These are phyloP conservation scores for Pachliopta kotzebuea DNA, from an alignment of 2,888 invertebrate species.

Conservation along the genomic window DNA sequence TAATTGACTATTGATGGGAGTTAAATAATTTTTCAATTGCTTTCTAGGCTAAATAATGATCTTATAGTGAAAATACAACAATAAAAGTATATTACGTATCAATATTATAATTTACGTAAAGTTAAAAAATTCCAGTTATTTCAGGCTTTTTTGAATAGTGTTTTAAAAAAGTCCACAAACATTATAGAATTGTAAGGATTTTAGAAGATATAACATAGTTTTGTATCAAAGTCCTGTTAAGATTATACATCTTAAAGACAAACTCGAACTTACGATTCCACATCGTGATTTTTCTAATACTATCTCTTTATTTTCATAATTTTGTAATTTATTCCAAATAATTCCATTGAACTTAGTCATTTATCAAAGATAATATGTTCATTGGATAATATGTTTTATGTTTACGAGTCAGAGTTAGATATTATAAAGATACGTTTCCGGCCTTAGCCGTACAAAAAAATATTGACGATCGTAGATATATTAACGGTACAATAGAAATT, in stretches of 20 bases:
- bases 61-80: no score
- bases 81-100: no score
- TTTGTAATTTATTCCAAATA: conserved; percentile 8
- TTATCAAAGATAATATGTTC: neutral
- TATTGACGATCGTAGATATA: conserved; percentile 1
- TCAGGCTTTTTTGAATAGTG: no score
- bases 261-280: neutral
- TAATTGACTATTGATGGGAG: no score
- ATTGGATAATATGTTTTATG: conserved; percentile 3
- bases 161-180: neutral
- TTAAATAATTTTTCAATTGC: no score
- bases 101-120: no score
- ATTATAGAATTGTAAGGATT: no score
- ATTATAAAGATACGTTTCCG: conserved; percentile 5
- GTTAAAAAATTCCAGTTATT: no score
- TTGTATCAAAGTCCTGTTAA: neutral
- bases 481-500: conserved; percentile 14
- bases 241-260: neutral
- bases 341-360: conserved; percentile 8
- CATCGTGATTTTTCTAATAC: conserved; percentile 8
- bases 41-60: no score
- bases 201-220: neutral
- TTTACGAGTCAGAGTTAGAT: conserved; percentile 3
- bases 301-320: conserved; percentile 4
- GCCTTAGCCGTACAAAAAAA: conserved; percentile 1